phyloP scores from a whole-genome alignment of 2,888 invertebrate species.

The Achlya flavicornis region DNA sequence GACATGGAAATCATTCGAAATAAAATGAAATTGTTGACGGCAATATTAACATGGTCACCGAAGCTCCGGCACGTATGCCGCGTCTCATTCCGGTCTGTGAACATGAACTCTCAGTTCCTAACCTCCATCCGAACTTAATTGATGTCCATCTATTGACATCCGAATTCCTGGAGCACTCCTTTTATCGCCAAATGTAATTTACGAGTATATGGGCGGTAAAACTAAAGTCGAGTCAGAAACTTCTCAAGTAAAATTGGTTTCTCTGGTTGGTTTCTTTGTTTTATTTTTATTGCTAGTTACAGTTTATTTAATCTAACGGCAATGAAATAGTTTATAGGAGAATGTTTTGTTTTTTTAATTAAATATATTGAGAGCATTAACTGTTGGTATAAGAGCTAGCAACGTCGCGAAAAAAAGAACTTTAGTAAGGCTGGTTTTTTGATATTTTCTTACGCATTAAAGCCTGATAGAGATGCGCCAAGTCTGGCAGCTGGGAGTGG shows the following conservation, averaged over 20 bases:
- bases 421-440: too few species aligned
- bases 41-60: not conserved
- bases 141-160: conserved; percentile 25
- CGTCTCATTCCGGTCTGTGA: not conserved
- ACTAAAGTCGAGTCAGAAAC: not conserved
- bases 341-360: not conserved
- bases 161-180: conserved; percentile 22
- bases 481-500: too few species aligned
- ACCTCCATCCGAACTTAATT: conserved; percentile 21
- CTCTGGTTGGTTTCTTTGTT: too few species aligned
- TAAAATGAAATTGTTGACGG: not conserved
- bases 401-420: too few species aligned
- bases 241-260: conserved; percentile 2
- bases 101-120: conserved; percentile 15
- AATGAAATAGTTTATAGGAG: not conserved
- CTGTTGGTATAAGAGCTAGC: not conserved
- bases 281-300: not conserved
- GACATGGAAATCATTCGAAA: not conserved
- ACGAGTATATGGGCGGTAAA: conserved; percentile 14
- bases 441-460: too few species aligned
- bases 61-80: not conserved
- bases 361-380: not conserved
- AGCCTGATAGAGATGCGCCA: too few species aligned
- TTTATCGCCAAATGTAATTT: conserved; percentile 17
- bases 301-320: not conserved